phyloP scores from a whole-genome alignment of 53 echinoderm and acorn worm genomes.

The Hippasteria phrygiana region DNA sequence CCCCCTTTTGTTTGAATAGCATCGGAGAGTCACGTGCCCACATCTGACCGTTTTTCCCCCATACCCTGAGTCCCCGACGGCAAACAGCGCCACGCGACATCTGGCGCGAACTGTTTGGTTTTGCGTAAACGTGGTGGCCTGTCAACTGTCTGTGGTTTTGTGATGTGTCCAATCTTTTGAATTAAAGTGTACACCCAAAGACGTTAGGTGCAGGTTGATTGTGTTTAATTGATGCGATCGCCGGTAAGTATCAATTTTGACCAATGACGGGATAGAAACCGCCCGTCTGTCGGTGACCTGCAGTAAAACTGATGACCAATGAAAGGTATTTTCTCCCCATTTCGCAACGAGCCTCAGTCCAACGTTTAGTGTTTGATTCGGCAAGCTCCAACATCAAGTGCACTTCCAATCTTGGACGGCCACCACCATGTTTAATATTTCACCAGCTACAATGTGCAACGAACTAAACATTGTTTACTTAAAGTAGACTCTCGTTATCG shows the following conservation, averaged over 20 bases:
- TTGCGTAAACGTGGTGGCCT: constrained; percentile 20
- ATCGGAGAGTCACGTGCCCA: background rate
- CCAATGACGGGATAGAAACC: constrained; percentile 16
- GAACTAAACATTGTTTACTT: too few relatives aligned
- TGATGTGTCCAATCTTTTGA: background rate
- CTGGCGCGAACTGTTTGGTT: background rate
- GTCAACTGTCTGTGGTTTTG: background rate
- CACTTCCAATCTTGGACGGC: background rate
- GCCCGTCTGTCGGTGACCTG: background rate
- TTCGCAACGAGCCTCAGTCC: background rate
- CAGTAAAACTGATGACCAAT: background rate
- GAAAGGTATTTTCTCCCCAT: background rate
- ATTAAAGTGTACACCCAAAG: constrained; percentile 34
- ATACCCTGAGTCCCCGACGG: background rate
- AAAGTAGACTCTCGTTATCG: too few relatives aligned
- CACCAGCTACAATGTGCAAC: too few relatives aligned
- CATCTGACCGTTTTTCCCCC: constrained; percentile 22
- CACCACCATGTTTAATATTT: too few relatives aligned
- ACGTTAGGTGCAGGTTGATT: background rate
- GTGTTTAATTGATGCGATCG: background rate
- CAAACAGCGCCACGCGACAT: constrained; percentile 56
- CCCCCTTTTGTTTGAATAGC: background rate
- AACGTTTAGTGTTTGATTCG: background rate
- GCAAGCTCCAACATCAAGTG: background rate
- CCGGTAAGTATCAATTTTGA: background rate